These are phyloP conservation scores for Caenorhabditis macrosperma DNA, from an alignment of 2,888 invertebrate genomes.

Conservation along the genomic window DNA sequence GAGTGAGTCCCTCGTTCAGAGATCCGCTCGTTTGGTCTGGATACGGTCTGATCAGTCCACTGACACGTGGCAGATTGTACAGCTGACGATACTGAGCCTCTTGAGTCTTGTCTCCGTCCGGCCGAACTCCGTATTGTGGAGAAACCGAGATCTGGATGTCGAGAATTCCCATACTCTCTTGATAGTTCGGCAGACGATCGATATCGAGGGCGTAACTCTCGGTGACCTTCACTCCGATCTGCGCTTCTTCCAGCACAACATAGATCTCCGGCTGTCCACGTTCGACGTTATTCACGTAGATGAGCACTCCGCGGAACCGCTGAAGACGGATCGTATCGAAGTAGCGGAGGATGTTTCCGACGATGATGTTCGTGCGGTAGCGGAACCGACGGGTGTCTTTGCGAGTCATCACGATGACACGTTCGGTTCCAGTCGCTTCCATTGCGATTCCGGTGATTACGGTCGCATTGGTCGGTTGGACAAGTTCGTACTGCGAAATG, in stretches of 20 bases:
- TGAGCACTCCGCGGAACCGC: conserved; percentile 77
- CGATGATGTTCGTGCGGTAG: conserved; percentile 77
- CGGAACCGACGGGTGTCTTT: conserved; percentile 79
- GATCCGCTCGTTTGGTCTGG: conserved; percentile 78
- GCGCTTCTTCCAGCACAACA: conserved; percentile 79
- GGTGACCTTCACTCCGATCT: conserved; percentile 68
- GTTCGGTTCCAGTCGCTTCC: conserved; percentile 71
- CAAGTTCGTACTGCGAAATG: conserved; percentile 77
- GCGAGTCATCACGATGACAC: conserved; percentile 77
- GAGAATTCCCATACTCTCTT: conserved; percentile 79
- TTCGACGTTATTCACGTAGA: conserved; percentile 80
- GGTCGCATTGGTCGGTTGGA: conserved; percentile 79
- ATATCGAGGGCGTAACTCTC: conserved; percentile 77
- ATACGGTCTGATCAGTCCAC: conserved; percentile 78
- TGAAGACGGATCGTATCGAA: conserved; percentile 80
- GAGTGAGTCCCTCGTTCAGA: conserved; percentile 71
- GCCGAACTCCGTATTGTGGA: conserved; percentile 79
- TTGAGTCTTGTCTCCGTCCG: conserved; percentile 79
- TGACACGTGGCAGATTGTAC: conserved; percentile 76
- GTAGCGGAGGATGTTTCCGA: conserved; percentile 79
- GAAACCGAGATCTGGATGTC: conserved; percentile 77
- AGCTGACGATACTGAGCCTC: conserved; percentile 73
- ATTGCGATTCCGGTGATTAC: conserved; percentile 77
- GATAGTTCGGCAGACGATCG: conserved; percentile 77
- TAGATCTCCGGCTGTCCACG: conserved; percentile 80